Conservation (phyloP, 2,888 invertebrate genomes). For the Anticlea derivata region DNA sequence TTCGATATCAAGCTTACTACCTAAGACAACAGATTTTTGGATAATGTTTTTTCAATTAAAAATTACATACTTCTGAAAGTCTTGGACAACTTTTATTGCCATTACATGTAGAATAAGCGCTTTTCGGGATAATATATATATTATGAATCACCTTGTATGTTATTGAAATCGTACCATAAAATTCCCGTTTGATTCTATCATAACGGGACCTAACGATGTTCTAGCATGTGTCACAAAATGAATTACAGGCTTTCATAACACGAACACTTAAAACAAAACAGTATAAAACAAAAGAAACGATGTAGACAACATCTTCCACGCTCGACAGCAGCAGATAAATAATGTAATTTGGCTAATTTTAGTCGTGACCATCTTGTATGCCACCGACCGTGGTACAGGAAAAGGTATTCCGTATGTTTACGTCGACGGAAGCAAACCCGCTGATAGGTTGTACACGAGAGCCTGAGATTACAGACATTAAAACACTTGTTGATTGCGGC, state of each 20-base stretch:
- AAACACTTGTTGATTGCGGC: slow-evolving; percentile 63
- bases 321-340: slow-evolving; percentile 22
- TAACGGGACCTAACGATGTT: too few relatives aligned
- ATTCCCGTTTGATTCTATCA: too few relatives aligned
- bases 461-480: slow-evolving; percentile 66
- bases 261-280: slow-evolving; percentile 17
- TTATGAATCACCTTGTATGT: too few relatives aligned
- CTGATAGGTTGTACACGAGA: slow-evolving; percentile 59
- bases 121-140: too few relatives aligned
- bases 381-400: slow-evolving; percentile 48
- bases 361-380: slow-evolving; percentile 47
- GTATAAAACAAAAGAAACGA: slow-evolving; percentile 32
- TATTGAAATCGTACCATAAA: too few relatives aligned
- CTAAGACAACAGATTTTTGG: too few relatives aligned
- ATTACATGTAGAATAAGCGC: too few relatives aligned
- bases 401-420: slow-evolving; percentile 52
- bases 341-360: slow-evolving; percentile 50
- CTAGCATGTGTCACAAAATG: slow-evolving; percentile 20
- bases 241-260: slow-evolving; percentile 20
- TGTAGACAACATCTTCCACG: slow-evolving; percentile 15
- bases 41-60: too few relatives aligned
- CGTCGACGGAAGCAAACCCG: slow-evolving; percentile 61
- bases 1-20: too few relatives aligned
- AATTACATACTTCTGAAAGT: too few relatives aligned
- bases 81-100: too few relatives aligned